Evolutionary conservation across 1,140 invertebrate species (phyloP).

Genomic region (Prorops nasuta): DNA sequence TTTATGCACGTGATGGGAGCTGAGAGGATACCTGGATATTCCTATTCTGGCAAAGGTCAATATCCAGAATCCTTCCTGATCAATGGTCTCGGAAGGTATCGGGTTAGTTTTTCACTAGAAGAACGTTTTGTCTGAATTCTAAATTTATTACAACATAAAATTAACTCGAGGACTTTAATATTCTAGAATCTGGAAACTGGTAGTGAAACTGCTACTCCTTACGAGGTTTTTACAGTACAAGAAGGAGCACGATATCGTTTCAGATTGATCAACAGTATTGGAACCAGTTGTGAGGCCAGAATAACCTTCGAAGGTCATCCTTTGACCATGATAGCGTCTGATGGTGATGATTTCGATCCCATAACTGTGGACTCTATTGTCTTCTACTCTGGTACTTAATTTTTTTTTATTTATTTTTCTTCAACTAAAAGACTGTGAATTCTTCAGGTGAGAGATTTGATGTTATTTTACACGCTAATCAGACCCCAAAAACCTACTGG

Average conservation of each 20-base stretch:
- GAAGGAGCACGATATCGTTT: slow-evolving; percentile 45
- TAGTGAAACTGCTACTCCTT: slow-evolving; percentile 1
- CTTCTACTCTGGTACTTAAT: slow-evolving; percentile 17
- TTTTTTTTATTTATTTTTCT: too few relatives aligned
- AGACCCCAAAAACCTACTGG: slow-evolving; percentile 51
- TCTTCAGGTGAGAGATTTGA: slow-evolving; percentile 59
- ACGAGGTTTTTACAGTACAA: slow-evolving; percentile 11
- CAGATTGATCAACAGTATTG: not conserved
- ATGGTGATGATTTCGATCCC: slow-evolving; percentile 51
- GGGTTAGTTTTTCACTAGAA: slow-evolving; percentile 9
- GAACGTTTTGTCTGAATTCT: not conserved
- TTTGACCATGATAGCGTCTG: slow-evolving; percentile 52
- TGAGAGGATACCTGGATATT: slow-evolving; percentile 70
- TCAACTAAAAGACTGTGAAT: too few relatives aligned
- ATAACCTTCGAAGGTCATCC: slow-evolving; percentile 55
- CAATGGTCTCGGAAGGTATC: slow-evolving; percentile 49
- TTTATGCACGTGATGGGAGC: slow-evolving; percentile 84
- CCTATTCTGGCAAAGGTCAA: slow-evolving; percentile 30
- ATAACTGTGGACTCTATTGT: slow-evolving; percentile 30
- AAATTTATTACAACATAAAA: slow-evolving; percentile 1
- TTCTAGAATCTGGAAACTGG: not conserved
- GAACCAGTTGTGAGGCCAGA: slow-evolving; percentile 51
- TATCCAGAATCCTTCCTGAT: slow-evolving; percentile 54
- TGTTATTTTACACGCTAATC: slow-evolving; percentile 51
- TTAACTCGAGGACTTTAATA: too few relatives aligned